Percentiles rank a stretch among this genome's conserved stretches.
These are phyloP conservation scores for Lysandra coridon DNA, from an alignment of 2,888 invertebrate genomes.

Conservation along the genomic window DNA sequence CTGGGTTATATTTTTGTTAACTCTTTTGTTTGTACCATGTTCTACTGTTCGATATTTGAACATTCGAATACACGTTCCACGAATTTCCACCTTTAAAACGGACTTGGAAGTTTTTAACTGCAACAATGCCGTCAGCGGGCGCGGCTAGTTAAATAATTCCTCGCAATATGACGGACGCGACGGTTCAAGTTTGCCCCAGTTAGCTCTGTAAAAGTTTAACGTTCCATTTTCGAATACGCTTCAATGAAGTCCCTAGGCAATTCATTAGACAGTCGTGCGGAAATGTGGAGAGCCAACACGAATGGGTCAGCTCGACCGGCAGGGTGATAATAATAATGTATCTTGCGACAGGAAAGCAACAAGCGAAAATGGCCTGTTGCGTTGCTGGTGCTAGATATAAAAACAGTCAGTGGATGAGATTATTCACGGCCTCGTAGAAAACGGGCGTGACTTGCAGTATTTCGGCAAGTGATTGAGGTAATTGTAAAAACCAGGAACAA, in stretches of 20 bases:
- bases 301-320: background rate
- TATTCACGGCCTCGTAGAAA: no score
- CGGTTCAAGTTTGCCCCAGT: constrained; percentile 27
- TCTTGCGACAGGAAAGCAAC: background rate
- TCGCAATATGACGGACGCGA: constrained; percentile 14
- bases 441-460: no score
- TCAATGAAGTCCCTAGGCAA: constrained; percentile 18
- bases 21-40: background rate
- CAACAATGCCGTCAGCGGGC: constrained; percentile 3
- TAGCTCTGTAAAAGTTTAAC: constrained; percentile 21
- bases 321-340: no score
- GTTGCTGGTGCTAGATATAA: background rate
- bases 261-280: constrained; percentile 1
- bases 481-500: no score
- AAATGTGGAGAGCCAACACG: background rate
- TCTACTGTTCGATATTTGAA: background rate
- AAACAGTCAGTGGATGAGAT: no score
- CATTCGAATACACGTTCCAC: background rate
- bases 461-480: no score
- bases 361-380: background rate
- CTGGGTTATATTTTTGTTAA: background rate
- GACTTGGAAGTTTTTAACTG: constrained; percentile 9
- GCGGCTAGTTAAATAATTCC: constrained; percentile 25
- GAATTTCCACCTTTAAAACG: background rate
- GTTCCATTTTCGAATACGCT: constrained; percentile 21